Evolutionary conservation across 2,797 vertebrate species (phyloP), one percentile per base, ranked within the genome.

Genomic region (Sphaeramia orbicularis): DNA sequence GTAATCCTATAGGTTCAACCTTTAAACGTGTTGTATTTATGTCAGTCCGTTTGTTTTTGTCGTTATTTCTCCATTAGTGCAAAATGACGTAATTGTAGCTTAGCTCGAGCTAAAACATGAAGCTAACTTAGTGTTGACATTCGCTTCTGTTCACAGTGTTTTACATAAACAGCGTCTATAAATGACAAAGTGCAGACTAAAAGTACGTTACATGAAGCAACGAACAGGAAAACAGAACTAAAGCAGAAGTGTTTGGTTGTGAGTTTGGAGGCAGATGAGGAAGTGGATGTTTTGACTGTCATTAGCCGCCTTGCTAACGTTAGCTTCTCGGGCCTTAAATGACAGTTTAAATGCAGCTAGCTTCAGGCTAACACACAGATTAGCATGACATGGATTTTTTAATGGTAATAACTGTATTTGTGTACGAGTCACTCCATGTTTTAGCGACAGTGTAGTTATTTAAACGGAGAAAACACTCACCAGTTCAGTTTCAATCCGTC

Each of bases 381-480:
- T 16, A 0, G 24, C 35, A 32, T 4, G 1, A 24, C 2, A 1
- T 4, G 1, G 10, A 0, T 1, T 1, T 0, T 10, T n/a, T 37
- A 0, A 0, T 9, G 8, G 0, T 36, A 35, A 37, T 8, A 4
- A 1, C 0, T 1, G 12, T 8, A 12, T 0, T 1, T 12, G 12
- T 49, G 0, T 19, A 0, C 8, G 6, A 38, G 8, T 12, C 4
- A 1, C 0, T 7, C 13, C 1, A 12, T 0, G 37, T 4, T 18
- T 2, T 0, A 9, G 1, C 1, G 2, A 0, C 1, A 14, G 5
- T 2, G 8, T 32, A 12, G 7, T 32, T 7, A 19, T 3, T 18
- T 36, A 19, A 9, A 18, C 1, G 5, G 49, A 52, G 27, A 72
- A 83, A 80, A 81, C 69, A 88, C 91, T 90, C 84, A 91, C 91